Percentiles rank a stretch among this genome's conserved stretches.
Evolutionary conservation across 2,888 invertebrate genomes (phyloP).

Genomic region (Taenaris catops): DNA sequence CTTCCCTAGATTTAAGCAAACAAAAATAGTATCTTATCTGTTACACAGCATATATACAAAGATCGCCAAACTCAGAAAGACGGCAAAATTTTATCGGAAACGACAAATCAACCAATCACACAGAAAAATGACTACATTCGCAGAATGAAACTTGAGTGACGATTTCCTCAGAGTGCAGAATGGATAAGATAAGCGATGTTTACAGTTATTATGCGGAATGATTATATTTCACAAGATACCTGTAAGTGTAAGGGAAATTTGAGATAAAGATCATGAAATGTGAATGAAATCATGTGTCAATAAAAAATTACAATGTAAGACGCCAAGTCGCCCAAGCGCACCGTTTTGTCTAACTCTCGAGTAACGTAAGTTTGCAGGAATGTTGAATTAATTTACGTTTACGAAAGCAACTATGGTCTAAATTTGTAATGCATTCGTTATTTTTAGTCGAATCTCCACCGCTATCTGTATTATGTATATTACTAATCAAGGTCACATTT

Average conservation of each 20-base stretch:
- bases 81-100: background rate
- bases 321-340: constrained; percentile 3
- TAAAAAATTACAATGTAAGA: constrained; percentile 4
- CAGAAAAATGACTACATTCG: constrained; percentile 32
- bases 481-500: constrained; percentile 11
- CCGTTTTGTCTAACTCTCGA: constrained; percentile 8
- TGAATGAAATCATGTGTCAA: constrained; percentile 12
- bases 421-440: constrained; percentile 12
- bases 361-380: constrained; percentile 8
- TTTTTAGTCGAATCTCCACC: constrained; percentile 15
- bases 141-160: constrained; percentile 34
- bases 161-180: constrained; percentile 31
- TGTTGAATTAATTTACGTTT: constrained; percentile 6
- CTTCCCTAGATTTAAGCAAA: too few relatives aligned
- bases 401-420: too few relatives aligned
- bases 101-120: constrained; percentile 24
- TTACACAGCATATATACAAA: too few relatives aligned
- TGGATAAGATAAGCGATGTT: constrained; percentile 32
- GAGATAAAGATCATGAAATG: constrained; percentile 7
- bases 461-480: constrained; percentile 15
- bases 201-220: constrained; percentile 25
- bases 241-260: constrained; percentile 10
- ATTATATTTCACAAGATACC: constrained; percentile 14
- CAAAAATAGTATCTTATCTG: too few relatives aligned
- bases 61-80: too few relatives aligned